Conservation (phyloP, 1,140 invertebrate genomes). For the Dolichoris vasculosae region DNA sequence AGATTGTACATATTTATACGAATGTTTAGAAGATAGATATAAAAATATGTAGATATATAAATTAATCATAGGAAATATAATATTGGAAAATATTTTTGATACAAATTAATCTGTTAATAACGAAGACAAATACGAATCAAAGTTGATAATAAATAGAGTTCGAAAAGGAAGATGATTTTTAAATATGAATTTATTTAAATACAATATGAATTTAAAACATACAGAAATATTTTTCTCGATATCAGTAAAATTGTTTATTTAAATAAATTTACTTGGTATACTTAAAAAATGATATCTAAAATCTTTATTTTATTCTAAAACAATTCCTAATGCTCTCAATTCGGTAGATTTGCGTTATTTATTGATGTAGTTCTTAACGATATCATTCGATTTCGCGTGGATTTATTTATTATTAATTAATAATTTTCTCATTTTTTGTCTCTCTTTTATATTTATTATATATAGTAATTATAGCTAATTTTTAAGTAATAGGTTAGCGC, state of each 20-base stretch:
- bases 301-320: not conserved
- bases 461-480: not conserved
- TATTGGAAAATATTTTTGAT: too few species aligned
- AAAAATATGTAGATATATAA: too few species aligned
- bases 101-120: too few species aligned
- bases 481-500: not conserved
- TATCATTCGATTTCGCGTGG: not conserved
- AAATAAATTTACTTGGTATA: not conserved
- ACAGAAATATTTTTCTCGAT: not conserved
- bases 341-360: not conserved
- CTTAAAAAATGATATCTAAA: not conserved
- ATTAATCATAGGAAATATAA: too few species aligned
- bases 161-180: too few species aligned
- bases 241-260: not conserved
- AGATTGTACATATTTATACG: too few species aligned
- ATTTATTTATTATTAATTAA: not conserved
- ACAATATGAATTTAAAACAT: not conserved
- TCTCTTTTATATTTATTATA: slow-evolving; percentile 25
- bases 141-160: too few species aligned
- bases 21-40: too few species aligned
- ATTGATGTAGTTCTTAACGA: not conserved
- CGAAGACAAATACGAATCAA: too few species aligned
- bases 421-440: slow-evolving; percentile 13
- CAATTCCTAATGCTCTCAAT: not conserved
- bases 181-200: too few species aligned